Evolutionary conservation across 92 coral and sea anemone species (phyloP), one percentile per base, ranked within the genome.

Genomic region (Micromussa lordhowensis): DNA sequence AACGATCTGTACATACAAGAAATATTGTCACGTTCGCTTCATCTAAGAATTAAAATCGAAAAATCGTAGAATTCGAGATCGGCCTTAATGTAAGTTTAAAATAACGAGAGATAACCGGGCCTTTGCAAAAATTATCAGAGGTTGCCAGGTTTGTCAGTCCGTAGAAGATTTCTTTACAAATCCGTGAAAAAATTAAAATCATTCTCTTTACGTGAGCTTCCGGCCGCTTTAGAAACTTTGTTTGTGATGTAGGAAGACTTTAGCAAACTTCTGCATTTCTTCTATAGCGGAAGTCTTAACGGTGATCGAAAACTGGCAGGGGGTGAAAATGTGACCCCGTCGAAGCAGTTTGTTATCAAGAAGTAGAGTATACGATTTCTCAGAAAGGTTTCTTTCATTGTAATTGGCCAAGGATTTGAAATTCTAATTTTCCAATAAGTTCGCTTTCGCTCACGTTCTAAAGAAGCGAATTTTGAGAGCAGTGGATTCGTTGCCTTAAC

Each of bases 221-320:
- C 71, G n/a, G 16, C 59, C 31, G 57, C 31, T 30, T 79, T 30
- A 57, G 73, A 21, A 77, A 53, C 53, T 77, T 26, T 77, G 3
- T n/a, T 24, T 4, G 19, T 32, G 18, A 21, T 18, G 31, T 58
- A n/a, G 4, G 18, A 59, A 32, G 53, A 15, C 36, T 9, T 34
- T 0, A 59, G 38, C 15, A 59, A 58, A 59, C 61, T 80, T 80
- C 12, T n/a, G 84, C 71, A 16, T 26, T 13, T 26, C 30, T 66
- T 28, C 53, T 5, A 76, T 6, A 48, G 78, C 86, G 86, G 86
- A 82, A 82, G 86, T 82, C 40, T 82, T 82, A 69, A 82, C 74
- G 58, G 70, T 30, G 36, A 18, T 18, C 26, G 10, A 24, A 17
- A 40, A 61, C 76, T n/a, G 70, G 2, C 13, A 26, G 64, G 85